Base-by-base conservation (phyloP, 2,113 vertebrate species). In the Osmerus mordax region DNA sequence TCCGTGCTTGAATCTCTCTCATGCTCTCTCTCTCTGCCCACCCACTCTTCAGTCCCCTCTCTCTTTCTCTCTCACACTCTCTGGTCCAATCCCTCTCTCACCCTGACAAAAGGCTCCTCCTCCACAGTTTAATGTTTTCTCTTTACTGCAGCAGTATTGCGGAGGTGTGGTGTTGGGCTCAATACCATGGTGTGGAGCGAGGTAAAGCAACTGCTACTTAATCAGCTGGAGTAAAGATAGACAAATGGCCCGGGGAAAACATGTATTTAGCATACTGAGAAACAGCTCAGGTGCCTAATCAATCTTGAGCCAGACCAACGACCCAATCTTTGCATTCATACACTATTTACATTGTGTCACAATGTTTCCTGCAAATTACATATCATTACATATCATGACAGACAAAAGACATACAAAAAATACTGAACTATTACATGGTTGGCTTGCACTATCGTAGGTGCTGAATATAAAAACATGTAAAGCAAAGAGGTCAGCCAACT, bases 71-170 rank as follows among this genome's bases (percentile, higher is more conserved):
- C 18, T 55, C 28, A 41, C 28, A 41, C 47, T 36, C 55, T 21
- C 54, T 15, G 55, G 23, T 70, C 41, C 73, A 65, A 71, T 69
- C 65, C 71, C 72, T 81, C 67, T 65, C 63, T 70, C 72, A 21
- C 72, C 78, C 69, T 61, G 71, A 52, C 21, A 69, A 56, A 41
- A 83, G 72, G 86, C 89, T 87, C 88, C 88, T 88, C 90, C 89
- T 89, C 83, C 85, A 78, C 83, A 79, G 83, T 83, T 86, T 75
- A 86, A 86, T 79, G 68, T 86, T 89, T 79, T 81, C 81, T 82
- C 85, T 83, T 83, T 86, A 86, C 88, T 86, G 90, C 87, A 88
- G 88, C 75, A 78, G 66, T 76, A 77, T 75, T 69, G 75, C 78
- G 74, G 72, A 84, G 71, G 82, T 79, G 78, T 61, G 70, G n/a